A percentile compares a stretch with the other conserved stretches of the same genome.
Conservation (phyloP, 1,140 invertebrate species). For the Antheraea pernyi region DNA sequence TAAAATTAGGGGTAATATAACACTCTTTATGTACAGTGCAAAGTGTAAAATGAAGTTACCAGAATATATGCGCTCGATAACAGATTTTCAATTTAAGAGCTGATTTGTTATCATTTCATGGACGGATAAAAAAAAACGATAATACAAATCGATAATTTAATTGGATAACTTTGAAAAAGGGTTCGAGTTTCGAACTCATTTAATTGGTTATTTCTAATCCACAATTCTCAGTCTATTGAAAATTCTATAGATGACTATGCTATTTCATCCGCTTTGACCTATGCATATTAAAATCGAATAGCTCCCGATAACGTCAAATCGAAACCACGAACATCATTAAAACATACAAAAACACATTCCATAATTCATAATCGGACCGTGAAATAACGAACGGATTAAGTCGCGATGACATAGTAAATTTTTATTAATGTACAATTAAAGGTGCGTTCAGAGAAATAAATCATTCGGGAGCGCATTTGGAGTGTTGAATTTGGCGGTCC, state of each 20-base stretch:
- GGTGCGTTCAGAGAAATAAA: conserved; percentile 52
- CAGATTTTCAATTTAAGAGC: too few species aligned
- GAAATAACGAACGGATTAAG: conserved; percentile 61
- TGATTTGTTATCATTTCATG: too few species aligned
- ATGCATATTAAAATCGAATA: too few species aligned
- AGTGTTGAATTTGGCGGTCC: conserved; percentile 66
- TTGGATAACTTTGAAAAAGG: too few species aligned
- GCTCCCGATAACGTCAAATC: background rate
- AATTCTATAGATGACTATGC: background rate
- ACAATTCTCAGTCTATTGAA: background rate
- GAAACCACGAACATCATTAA: background rate
- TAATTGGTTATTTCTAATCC: too few species aligned
- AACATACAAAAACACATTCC: background rate
- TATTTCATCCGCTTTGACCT: background rate
- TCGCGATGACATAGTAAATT: conserved; percentile 59
- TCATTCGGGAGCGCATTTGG: conserved; percentile 45
- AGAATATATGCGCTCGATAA: too few species aligned
- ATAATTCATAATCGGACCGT: conserved; percentile 28
- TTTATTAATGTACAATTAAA: conserved; percentile 34
- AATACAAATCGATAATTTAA: too few species aligned
- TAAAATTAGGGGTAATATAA: too few species aligned
- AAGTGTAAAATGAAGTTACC: too few species aligned
- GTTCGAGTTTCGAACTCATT: too few species aligned
- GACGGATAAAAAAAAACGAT: too few species aligned
- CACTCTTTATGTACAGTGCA: too few species aligned